Base-by-base conservation (phyloP, 2,113 vertebrate species). In the Prunella himalayana region DNA sequence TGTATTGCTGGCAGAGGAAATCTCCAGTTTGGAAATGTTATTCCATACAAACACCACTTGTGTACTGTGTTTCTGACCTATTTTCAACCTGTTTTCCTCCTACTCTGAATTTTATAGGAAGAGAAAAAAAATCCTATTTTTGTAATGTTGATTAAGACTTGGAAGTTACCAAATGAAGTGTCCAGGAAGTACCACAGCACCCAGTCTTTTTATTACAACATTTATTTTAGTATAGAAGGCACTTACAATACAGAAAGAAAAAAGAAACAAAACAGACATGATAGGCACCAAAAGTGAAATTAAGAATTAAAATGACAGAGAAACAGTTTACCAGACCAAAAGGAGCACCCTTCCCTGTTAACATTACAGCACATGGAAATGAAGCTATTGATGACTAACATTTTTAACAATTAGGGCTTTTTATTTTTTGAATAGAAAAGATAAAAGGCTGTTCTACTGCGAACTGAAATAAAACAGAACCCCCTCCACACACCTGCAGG, bases 221-320 rank as follows among this genome's bases (percentile, higher is more conserved):
- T 98, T 98, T 98, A 98, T 97, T 97, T 96, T 97, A 98, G 96
- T 98, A 98, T 97, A 98, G 98, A 99, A 99, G 99, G 99, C 99
- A 99, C 99, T 99, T 99, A 99, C 98, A 99, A 99, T 97, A 97
- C 97, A 98, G 97, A 98, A 84, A 70, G 68, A 28, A 49, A 78
- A 76, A 64, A 56, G 50, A 70, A 70, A n/a, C 16, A 30, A 65
- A 72, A 24, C 30, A 3, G 60, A 44, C 12, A 83, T 60, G 70
- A 96, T 72, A 93, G 96, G 95, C 95, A 97, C 80, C 69, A 78
- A 77, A 94, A 97, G 87, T 96, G 79, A 87, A 83, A 97, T 98
- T 95, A 97, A 97, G 98, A 98, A 97, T 97, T 98, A 96, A 93
- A 97, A 97, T 95, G 88, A 96, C 97, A 96, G 93, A 97, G 59